Percentiles rank a stretch among this genome's conserved stretches.
These are phyloP conservation scores for Drosophila malerkotliana DNA, from an alignment of 1,140 invertebrate genomes.

Conservation along the genomic window DNA sequence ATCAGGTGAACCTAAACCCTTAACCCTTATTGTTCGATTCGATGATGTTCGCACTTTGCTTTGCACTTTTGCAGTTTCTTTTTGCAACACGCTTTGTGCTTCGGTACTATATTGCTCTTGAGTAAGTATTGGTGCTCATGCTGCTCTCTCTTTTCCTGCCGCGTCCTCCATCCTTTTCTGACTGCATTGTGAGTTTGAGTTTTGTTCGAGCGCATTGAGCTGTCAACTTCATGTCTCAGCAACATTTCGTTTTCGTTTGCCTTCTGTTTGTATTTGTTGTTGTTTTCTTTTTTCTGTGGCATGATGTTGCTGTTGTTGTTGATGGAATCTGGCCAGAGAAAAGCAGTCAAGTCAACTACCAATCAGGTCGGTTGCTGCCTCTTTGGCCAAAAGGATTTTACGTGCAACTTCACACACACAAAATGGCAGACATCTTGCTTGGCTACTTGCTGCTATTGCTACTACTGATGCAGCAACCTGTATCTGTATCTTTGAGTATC, in stretches of 20 bases:
- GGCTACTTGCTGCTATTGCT: constrained; percentile 28
- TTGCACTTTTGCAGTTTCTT: constrained; percentile 34
- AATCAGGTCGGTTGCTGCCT: constrained; percentile 77
- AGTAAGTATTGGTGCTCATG: constrained; percentile 32
- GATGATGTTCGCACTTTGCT: constrained; percentile 11
- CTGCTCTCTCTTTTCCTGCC: constrained; percentile 17
- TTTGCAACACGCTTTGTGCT: constrained; percentile 27
- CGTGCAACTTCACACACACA: constrained; percentile 59
- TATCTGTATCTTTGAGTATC: constrained; percentile 23
- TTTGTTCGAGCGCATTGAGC: constrained; percentile 81
- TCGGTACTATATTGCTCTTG: constrained; percentile 5
- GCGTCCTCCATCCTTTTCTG: constrained; percentile 13
- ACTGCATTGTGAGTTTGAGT: constrained; percentile 45
- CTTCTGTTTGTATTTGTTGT: constrained; percentile 12
- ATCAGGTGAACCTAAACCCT: constrained; percentile 8
- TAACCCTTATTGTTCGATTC: constrained; percentile 11
- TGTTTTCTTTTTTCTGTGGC: constrained; percentile 37
- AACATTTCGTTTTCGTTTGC: constrained; percentile 77
- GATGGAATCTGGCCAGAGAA: constrained; percentile 72
- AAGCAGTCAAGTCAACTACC: constrained; percentile 74
- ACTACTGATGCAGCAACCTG: constrained; percentile 48
- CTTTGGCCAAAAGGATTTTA: constrained; percentile 75
- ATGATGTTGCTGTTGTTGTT: constrained; percentile 57
- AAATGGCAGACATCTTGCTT: constrained; percentile 77
- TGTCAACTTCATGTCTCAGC: constrained; percentile 82